Evolutionary conservation across 1,140 invertebrate species (phyloP).

Genomic region (Caerostris extrusa): DNA sequence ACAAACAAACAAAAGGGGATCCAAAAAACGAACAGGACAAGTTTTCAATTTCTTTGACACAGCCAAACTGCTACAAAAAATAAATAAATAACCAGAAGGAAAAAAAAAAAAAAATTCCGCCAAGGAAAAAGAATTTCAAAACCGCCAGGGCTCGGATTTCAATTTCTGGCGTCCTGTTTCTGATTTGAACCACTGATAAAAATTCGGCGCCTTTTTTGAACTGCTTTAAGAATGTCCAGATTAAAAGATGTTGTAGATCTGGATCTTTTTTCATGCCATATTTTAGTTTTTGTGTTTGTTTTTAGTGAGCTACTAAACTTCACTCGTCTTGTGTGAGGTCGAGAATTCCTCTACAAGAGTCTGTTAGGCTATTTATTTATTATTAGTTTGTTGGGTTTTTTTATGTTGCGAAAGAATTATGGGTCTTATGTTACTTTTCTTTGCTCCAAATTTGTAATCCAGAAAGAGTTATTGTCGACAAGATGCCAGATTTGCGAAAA

Average conservation of each 20-base stretch:
- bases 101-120: neutral
- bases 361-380: no score
- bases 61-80: neutral
- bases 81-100: neutral
- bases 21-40: slow-evolving; percentile 28
- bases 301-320: neutral
- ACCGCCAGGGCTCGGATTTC: slow-evolving; percentile 46
- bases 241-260: slow-evolving; percentile 66
- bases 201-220: slow-evolving; percentile 67
- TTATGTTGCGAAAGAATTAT: neutral
- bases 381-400: neutral
- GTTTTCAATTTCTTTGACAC: slow-evolving; percentile 66
- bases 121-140: slow-evolving; percentile 48
- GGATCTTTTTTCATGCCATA: neutral
- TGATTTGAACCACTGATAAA: slow-evolving; percentile 52
- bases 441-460: slow-evolving; percentile 47
- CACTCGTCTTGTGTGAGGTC: neutral
- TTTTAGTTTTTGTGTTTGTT: neutral
- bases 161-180: slow-evolving; percentile 58
- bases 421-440: neutral
- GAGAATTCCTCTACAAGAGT: neutral
- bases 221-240: slow-evolving; percentile 36
- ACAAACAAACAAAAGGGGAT: neutral
- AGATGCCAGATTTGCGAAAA: neutral
- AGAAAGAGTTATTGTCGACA: slow-evolving; percentile 36